Evolutionary conservation across 2,888 invertebrate genomes (phyloP).

Genomic region (Drosophila ustulata): DNA sequence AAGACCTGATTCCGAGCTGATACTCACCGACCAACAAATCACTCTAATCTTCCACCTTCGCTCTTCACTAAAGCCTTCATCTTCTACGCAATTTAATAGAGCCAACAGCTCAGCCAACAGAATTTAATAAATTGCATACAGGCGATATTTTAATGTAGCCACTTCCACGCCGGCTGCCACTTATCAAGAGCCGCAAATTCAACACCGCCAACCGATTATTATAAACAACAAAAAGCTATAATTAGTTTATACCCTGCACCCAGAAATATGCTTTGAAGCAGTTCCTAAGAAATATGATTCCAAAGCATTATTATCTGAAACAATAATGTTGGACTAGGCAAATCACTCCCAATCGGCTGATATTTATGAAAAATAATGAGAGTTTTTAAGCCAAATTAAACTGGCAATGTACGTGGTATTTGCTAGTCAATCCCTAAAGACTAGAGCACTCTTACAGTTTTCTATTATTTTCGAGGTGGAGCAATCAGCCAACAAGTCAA

Average conservation of each 20-base stretch:
- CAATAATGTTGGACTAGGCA: not conserved
- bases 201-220: conserved; percentile 70
- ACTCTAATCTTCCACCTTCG: not conserved
- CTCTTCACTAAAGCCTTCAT: not conserved
- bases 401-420: conserved; percentile 18
- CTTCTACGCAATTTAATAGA: conserved; percentile 37
- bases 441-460: conserved; percentile 13
- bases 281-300: not conserved
- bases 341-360: not conserved
- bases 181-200: conserved; percentile 66
- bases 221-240: conserved; percentile 67
- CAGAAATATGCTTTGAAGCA: not conserved
- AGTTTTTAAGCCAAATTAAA: not conserved
- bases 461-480: conserved; percentile 49
- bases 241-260: conserved; percentile 61
- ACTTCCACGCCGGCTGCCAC: conserved; percentile 55
- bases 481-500: conserved; percentile 40
- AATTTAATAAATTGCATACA: conserved; percentile 60
- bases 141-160: conserved; percentile 57
- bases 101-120: conserved; percentile 29
- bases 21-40: not conserved
- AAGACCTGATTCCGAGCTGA: conserved; percentile 1
- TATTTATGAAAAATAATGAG: not conserved
- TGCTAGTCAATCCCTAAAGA: not conserved
- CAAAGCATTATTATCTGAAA: not conserved